Evolutionary conservation across 2,797 vertebrate genomes (phyloP).

Genomic region (Heteromormyrus szaboi): DNA sequence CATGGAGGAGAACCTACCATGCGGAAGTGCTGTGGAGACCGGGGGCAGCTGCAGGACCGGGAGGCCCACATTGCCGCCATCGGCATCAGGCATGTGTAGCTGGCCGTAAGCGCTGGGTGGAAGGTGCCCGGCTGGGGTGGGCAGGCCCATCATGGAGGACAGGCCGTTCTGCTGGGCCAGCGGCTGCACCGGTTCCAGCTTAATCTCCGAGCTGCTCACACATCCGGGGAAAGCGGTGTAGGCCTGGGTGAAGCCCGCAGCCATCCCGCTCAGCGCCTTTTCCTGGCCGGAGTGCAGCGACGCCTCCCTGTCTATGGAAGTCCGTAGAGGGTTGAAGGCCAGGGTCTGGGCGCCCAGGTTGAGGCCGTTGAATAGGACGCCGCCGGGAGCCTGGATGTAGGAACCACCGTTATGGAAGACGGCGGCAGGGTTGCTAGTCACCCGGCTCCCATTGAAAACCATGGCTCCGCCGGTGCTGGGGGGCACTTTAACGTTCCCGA

Average conservation of each 20-base stretch:
- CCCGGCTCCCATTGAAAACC: constrained; percentile 79
- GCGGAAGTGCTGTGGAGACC: constrained; percentile 73
- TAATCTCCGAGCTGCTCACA: constrained; percentile 78
- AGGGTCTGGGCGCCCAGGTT: constrained; percentile 82
- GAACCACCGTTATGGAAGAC: constrained; percentile 89
- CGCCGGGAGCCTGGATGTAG: constrained; percentile 86
- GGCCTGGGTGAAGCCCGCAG: constrained; percentile 62
- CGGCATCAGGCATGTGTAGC: constrained; percentile 82
- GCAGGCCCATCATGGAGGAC: constrained; percentile 85
- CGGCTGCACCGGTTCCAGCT: constrained; percentile 78
- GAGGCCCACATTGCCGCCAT: constrained; percentile 75
- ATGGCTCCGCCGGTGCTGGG: constrained; percentile 73
- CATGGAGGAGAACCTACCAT: constrained; percentile 66
- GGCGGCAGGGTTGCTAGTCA: constrained; percentile 73
- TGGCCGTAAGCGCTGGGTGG: constrained; percentile 92
- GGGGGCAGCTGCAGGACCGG: constrained; percentile 82
- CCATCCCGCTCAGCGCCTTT: constrained; percentile 72
- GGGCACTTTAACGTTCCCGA: constrained; percentile 90
- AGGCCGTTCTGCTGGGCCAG: constrained; percentile 77
- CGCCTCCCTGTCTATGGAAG: constrained; percentile 73
- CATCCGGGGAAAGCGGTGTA: constrained; percentile 76
- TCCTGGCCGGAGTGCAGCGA: constrained; percentile 71
- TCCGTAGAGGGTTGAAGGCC: constrained; percentile 73
- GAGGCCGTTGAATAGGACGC: constrained; percentile 89
- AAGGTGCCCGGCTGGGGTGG: constrained; percentile 68